Evolutionary conservation across 2,113 vertebrate genomes (phyloP).

Genomic region (Catharus fuscescens): DNA sequence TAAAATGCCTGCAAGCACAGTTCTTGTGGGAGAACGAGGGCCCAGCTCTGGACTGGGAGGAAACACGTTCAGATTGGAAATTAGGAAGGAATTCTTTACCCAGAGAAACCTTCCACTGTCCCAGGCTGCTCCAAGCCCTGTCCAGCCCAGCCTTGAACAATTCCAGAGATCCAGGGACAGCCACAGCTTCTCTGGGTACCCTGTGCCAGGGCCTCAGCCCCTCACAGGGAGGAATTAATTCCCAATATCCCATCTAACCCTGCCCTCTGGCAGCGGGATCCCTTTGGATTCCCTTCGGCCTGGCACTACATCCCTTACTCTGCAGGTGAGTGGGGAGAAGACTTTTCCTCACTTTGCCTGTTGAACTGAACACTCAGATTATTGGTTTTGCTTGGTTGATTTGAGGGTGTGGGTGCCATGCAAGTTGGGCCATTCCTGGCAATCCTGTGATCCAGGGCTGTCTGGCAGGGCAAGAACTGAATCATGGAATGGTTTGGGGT

Average conservation of each 20-base stretch:
- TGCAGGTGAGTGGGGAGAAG: too few species aligned
- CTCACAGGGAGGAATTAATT: rapidly evolving
- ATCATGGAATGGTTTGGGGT: too few species aligned
- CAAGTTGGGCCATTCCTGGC: too few species aligned
- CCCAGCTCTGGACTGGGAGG: neutral
- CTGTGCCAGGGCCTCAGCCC: rapidly evolving
- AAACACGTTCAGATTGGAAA: neutral
- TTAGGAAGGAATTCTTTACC: neutral
- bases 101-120: rapidly evolving
- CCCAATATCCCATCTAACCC: neutral
- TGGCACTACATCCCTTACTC: neutral
- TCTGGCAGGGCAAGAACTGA: too few species aligned
- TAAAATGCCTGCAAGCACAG: neutral
- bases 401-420: too few species aligned
- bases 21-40: neutral
- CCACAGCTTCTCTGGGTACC: neutral
- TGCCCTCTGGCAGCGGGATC: rapidly evolving
- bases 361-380: too few species aligned
- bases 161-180: neutral
- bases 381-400: too few species aligned
- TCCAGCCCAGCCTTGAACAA: rapidly evolving
- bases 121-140: rapidly evolving
- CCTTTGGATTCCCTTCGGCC: neutral
- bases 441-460: too few species aligned
- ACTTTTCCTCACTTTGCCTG: too few species aligned